A percentile compares a stretch with the other conserved stretches of the same genome.
Conservation (phyloP, 2,113 vertebrate species). For the Cyanoderma ruficeps region DNA sequence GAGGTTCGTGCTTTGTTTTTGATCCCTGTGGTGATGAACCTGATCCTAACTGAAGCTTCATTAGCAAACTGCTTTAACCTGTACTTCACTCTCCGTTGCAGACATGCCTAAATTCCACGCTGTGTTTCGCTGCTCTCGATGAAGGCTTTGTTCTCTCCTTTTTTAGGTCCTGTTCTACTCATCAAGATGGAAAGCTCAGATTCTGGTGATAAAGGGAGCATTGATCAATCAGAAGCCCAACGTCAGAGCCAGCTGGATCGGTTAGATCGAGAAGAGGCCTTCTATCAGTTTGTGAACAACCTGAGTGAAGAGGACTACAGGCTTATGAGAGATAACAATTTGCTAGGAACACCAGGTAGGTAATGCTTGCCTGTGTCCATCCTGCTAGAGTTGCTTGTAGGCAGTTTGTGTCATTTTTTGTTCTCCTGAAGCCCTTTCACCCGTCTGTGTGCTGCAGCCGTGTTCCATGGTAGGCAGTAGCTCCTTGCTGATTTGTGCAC, state of each 20-base stretch:
- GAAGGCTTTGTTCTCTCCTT: conserved; percentile 11
- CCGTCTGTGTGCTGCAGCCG: not conserved
- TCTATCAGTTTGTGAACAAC: conserved; percentile 98
- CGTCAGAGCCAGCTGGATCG: conserved; percentile 92
- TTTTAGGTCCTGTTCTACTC: conserved; percentile 68
- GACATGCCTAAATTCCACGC: not conserved
- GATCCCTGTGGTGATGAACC: not conserved
- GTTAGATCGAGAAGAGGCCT: conserved; percentile 93
- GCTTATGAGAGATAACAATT: conserved; percentile 98
- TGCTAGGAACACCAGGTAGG: conserved; percentile 94
- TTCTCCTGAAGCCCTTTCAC: not conserved
- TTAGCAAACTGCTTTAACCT: not conserved
- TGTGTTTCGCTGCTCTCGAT: not conserved
- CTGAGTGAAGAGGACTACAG: conserved; percentile 97
- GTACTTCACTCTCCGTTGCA: not conserved
- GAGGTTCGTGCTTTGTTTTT: not conserved
- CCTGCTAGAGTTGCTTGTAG: not conserved
- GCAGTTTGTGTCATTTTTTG: not conserved
- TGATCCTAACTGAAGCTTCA: not conserved
- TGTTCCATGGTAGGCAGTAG: not conserved
- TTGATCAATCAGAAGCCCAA: conserved; percentile 90
- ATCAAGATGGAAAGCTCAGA: conserved; percentile 93
- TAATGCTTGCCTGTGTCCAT: not conserved
- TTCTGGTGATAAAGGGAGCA: conserved; percentile 85
- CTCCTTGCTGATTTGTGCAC: not conserved